These are phyloP conservation scores for Coregonus ussuriensis DNA, from an alignment of 2,797 vertebrate genomes.

Conservation along the genomic window DNA sequence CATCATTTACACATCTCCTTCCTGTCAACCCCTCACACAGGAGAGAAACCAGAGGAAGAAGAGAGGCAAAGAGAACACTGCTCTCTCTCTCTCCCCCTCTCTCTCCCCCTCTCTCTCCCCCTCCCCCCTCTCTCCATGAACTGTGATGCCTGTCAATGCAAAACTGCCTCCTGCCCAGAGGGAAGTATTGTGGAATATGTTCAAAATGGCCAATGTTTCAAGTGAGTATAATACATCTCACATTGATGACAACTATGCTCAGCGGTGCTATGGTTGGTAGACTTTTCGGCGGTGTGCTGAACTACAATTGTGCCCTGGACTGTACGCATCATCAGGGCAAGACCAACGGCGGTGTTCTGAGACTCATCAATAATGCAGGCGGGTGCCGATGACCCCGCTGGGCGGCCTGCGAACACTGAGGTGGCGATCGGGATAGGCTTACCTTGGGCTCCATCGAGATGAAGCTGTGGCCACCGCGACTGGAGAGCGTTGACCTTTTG, in stretches of 20 bases:
- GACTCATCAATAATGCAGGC: constrained; percentile 81
- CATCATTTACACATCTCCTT: neutral
- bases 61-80: neutral
- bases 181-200: neutral
- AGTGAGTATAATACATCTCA: neutral
- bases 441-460: constrained; percentile 99
- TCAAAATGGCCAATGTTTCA: neutral
- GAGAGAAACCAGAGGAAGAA: neutral
- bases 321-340: constrained; percentile 11
- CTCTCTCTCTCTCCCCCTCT: neutral
- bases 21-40: neutral
- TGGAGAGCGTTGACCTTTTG: constrained; percentile 95
- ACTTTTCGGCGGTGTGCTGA: too few species aligned
- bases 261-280: too few species aligned
- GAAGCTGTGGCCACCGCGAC: constrained; percentile 95
- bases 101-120: too few species aligned
- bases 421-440: constrained; percentile 57
- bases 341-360: constrained; percentile 53
- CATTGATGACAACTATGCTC: too few species aligned
- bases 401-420: neutral
- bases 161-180: too few species aligned
- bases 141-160: neutral
- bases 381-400: constrained; percentile 44
- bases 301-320: neutral
- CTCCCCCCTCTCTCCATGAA: too few species aligned